Base-by-base conservation (phyloP, 2,888 invertebrate genomes). In the Stratiomys singularior region DNA sequence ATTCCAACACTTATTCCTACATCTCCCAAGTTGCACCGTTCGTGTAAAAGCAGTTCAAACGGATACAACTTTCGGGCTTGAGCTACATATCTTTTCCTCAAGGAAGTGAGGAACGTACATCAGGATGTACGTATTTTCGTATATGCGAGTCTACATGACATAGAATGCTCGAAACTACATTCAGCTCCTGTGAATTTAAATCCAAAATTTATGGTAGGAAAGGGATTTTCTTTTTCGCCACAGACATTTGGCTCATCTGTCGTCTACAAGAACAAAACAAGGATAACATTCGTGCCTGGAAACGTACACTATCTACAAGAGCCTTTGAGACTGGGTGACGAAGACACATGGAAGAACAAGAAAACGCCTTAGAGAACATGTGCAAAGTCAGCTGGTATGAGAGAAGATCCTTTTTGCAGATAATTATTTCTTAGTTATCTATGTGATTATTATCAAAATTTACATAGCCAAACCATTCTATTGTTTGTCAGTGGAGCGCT, bases 371-470 rank as follows among this genome's bases (percentile, higher is more conserved):
- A 46, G 44, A 79, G 77, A 79, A 77, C 79, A 79, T 79, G 77
- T 79, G 77, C 79, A 76, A 79, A 79, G 78, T 78, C 72, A 46
- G 37, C 30, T 60, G 23, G 23, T 7, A 15, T 52, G 69, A 28
- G 67, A 67, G 30, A 52, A 72, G 74, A 79, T 77, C 76, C 77
- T 77, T 79, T 77, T 79, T 74, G 77, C 79, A 79, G 79, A 79
- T 79, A 79, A 79, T 79, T 79, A 79, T 79, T 76, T 79, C 44
- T 69, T 58, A 79, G 77, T 79, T 79, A 79, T 79, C 77, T 63
- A 76, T 56, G 64, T 77, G 79, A 79, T 79, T 79, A 79, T 79
- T 79, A 77, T 79, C 76, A 76, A 30, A 77, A 79, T 79, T 79
- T 79, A 77, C 79, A 79, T 77, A 79, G 74, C 76, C 77, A 74